phyloP scores from a whole-genome alignment of 2,113 vertebrate species.

The Lycocorax pyrrhopterus region DNA sequence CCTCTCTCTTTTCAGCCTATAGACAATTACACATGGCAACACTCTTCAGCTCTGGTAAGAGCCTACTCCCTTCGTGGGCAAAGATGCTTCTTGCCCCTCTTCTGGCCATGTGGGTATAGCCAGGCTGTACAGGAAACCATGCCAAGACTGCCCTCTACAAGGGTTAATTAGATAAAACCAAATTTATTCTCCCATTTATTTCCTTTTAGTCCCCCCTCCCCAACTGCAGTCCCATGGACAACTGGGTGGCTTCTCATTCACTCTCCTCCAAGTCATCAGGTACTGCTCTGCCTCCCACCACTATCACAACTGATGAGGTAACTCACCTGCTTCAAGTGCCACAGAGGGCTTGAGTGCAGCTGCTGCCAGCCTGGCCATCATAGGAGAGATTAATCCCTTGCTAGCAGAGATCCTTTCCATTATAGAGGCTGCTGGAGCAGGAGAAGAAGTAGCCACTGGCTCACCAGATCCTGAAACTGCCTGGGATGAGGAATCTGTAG shows the following conservation, averaged over 20 bases:
- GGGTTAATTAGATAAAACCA: background rate
- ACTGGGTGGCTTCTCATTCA: background rate
- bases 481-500: slow-evolving; percentile 77
- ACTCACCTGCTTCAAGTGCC: slow-evolving; percentile 86
- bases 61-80: background rate
- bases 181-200: background rate
- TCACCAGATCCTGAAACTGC: slow-evolving; percentile 77
- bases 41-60: background rate
- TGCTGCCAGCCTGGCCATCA: slow-evolving; percentile 97
- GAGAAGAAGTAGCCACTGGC: slow-evolving; percentile 71
- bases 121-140: background rate
- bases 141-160: background rate
- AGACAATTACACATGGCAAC: background rate
- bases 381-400: slow-evolving; percentile 97
- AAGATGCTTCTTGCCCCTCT: background rate
- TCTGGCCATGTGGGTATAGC: background rate
- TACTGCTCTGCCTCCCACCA: background rate
- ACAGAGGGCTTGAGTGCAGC: slow-evolving; percentile 91
- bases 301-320: background rate
- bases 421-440: slow-evolving; percentile 84
- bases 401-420: slow-evolving; percentile 98
- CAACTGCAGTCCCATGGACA: background rate
- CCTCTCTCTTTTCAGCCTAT: background rate
- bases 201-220: background rate
- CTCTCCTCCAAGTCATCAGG: background rate